Conservation (phyloP, 2,888 invertebrate genomes). For the Tenthredo mesomela region DNA sequence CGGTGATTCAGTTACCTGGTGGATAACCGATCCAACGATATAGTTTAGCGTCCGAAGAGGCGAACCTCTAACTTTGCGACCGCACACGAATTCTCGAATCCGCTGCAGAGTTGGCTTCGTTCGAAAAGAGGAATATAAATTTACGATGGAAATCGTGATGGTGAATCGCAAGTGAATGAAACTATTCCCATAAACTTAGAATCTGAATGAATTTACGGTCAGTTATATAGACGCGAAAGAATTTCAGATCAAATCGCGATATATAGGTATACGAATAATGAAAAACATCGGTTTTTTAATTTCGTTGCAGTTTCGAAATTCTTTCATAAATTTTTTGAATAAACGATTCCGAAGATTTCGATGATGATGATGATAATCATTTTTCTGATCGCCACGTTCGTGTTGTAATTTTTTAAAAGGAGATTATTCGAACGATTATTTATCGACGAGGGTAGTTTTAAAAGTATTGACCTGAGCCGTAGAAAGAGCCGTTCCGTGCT, state of each 20-base stretch:
- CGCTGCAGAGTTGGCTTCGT: not conserved
- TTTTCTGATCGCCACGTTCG: not conserved
- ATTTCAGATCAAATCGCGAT: not conserved
- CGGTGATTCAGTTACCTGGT: conserved; percentile 42
- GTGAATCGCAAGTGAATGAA: not conserved
- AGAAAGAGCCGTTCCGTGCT: conserved; percentile 67
- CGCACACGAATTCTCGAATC: conserved; percentile 23
- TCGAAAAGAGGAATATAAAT: conserved; percentile 22
- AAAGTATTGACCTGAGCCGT: conserved; percentile 51
- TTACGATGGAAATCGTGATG: conserved; percentile 9
- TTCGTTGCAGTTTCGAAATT: not conserved
- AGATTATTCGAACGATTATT: not conserved
- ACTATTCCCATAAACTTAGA: not conserved
- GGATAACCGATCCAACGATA: conserved; percentile 51
- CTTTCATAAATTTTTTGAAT: not conserved
- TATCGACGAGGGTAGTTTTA: not conserved
- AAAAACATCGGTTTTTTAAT: not conserved
- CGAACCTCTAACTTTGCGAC: conserved; percentile 44
- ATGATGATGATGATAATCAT: not conserved
- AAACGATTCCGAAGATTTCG: not conserved
- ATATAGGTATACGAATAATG: not conserved
- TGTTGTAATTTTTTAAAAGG: not conserved
- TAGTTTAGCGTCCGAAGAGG: conserved; percentile 36
- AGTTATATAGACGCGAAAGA: not conserved
- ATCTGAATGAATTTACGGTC: not conserved